Evolutionary conservation across 2,888 invertebrate genomes (phyloP).

Genomic region (Alitta virens): DNA sequence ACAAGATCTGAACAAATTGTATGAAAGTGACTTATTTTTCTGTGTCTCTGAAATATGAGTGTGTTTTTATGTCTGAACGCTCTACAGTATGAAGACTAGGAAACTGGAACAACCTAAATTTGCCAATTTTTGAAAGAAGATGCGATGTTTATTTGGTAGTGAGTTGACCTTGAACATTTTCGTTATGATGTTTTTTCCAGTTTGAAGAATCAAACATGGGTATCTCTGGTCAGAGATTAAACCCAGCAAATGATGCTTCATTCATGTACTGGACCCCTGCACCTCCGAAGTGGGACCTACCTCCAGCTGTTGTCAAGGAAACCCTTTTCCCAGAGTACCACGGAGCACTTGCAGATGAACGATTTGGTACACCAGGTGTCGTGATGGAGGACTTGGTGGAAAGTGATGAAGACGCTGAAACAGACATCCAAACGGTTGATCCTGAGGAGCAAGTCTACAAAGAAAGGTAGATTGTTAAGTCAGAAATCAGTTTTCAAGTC

Average conservation of each 20-base stretch:
- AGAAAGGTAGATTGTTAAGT: too few relatives aligned
- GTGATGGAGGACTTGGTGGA: conserved; percentile 20
- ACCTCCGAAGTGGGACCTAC: conserved; percentile 52
- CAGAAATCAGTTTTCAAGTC: too few relatives aligned
- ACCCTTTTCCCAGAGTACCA: conserved; percentile 47
- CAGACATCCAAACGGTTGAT: conserved; percentile 10
- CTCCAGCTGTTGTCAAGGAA: conserved; percentile 41
- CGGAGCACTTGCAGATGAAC: conserved; percentile 23
- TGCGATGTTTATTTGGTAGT: too few relatives aligned
- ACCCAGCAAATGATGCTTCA: conserved; percentile 41
- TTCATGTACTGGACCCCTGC: conserved; percentile 54
- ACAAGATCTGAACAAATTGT: conserved; percentile 44
- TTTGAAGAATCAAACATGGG: conserved; percentile 29
- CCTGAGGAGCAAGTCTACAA: background rate
- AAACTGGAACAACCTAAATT: too few relatives aligned
- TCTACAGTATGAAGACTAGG: too few relatives aligned
- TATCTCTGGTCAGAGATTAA: conserved; percentile 37
- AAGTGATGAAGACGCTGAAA: conserved; percentile 31
- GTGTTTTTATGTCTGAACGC: too few relatives aligned
- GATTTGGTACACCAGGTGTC: conserved; percentile 1
- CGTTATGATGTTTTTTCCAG: background rate
- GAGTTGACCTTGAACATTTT: too few relatives aligned
- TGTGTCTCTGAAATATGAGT: too few relatives aligned
- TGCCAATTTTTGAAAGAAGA: too few relatives aligned
- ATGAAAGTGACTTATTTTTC: background rate